Conservation (phyloP, 35 echinoderm and acorn worm species). For the Patiria miniata region DNA sequence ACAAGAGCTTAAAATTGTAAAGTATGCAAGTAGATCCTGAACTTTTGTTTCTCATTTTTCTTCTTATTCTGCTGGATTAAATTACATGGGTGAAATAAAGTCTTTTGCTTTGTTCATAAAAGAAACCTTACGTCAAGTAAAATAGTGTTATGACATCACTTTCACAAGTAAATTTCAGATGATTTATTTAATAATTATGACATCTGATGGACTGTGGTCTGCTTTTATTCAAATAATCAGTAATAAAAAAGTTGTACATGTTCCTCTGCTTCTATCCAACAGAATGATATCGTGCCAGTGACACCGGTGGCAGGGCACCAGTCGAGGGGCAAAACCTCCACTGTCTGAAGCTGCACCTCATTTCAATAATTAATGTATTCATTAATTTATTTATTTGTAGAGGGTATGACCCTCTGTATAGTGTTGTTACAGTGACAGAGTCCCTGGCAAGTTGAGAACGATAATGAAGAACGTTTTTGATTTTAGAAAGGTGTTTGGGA, state of each 20-base stretch:
- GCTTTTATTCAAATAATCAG: neutral
- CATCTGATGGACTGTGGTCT: neutral
- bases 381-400: no score
- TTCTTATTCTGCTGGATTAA: neutral
- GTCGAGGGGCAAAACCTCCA: constrained; percentile 36
- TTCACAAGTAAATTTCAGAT: neutral
- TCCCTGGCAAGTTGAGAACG: no score
- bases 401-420: no score
- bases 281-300: constrained; percentile 55
- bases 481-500: no score
- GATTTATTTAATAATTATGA: neutral
- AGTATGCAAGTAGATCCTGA: neutral
- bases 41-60: neutral
- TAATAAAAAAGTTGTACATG: neutral
- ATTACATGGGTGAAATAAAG: no score
- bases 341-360: constrained; percentile 15
- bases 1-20: neutral
- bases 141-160: neutral
- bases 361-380: no score
- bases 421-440: no score
- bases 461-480: no score
- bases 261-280: constrained; percentile 4
- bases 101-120: no score
- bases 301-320: constrained; percentile 5
- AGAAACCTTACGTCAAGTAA: neutral